These are phyloP conservation scores for Portevinia maculata DNA, from an alignment of 2,888 invertebrate genomes.

Conservation along the genomic window DNA sequence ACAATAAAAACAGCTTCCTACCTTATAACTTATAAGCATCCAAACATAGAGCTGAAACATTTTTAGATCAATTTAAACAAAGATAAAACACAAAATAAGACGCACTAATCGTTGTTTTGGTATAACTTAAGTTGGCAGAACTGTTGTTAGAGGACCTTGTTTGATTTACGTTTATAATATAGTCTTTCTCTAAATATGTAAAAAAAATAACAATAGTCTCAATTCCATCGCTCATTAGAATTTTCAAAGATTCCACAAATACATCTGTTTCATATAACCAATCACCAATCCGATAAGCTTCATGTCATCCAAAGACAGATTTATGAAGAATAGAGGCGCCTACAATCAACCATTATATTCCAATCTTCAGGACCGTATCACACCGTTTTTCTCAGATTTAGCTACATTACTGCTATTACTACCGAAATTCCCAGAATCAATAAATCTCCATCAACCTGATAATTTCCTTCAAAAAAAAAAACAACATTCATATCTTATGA, in stretches of 20 bases:
- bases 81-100: no score
- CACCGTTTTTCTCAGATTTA: slow-evolving; percentile 35
- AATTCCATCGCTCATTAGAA: not conserved
- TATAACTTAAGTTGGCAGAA: no score
- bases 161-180: no score
- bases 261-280: slow-evolving; percentile 18
- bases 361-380: slow-evolving; percentile 44
- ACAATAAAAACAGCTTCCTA: no score
- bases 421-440: slow-evolving; percentile 62
- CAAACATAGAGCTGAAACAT: no score
- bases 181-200: no score
- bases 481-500: slow-evolving; percentile 33
- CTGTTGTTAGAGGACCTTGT: no score
- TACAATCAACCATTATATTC: slow-evolving; percentile 31
- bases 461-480: slow-evolving; percentile 55
- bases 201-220: no score
- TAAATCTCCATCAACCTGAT: slow-evolving; percentile 71
- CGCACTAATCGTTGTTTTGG: no score
- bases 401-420: slow-evolving; percentile 50
- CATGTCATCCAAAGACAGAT: slow-evolving; percentile 35
- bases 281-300: not conserved
- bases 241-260: not conserved
- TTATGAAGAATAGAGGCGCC: slow-evolving; percentile 60
- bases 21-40: no score
- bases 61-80: no score